Evolutionary conservation across 2,797 vertebrate species (phyloP).

Genomic region (Microctenopoma steveboyesi): DNA sequence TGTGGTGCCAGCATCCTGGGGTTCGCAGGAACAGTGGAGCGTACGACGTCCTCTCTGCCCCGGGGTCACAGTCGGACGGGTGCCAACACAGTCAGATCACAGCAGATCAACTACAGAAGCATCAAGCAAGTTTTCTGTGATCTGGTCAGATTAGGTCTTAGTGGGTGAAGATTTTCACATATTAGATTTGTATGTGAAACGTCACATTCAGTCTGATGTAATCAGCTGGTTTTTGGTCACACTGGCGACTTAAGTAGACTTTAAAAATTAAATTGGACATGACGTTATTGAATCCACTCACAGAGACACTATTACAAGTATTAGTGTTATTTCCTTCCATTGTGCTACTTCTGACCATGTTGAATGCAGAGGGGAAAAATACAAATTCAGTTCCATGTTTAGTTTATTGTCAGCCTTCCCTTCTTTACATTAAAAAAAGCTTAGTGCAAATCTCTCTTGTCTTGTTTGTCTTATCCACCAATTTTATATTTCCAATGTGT

Average conservation of each 20-base stretch:
- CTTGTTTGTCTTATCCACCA: not conserved
- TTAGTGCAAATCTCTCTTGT: conserved; percentile 20
- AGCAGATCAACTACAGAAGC: conserved; percentile 47
- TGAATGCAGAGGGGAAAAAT: no score
- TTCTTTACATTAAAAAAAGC: conserved; percentile 35
- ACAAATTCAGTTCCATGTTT: conserved; percentile 84
- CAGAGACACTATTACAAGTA: no score
- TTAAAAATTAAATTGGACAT: not conserved
- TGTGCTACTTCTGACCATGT: conserved; percentile 8
- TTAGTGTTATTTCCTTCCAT: no score
- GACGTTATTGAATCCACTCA: no score
- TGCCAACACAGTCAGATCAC: conserved; percentile 48
- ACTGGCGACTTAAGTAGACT: not conserved
- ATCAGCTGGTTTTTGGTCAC: not conserved
- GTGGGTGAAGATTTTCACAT: not conserved
- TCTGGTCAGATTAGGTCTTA: conserved; percentile 42
- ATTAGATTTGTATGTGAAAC: not conserved
- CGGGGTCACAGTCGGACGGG: conserved; percentile 48
- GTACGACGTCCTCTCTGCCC: conserved; percentile 18
- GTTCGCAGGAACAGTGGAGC: conserved; percentile 32
- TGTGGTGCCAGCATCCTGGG: conserved; percentile 59
- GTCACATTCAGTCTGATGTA: not conserved
- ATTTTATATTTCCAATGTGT: conserved; percentile 24
- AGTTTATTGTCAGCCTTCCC: conserved; percentile 76
- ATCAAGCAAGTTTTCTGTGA: conserved; percentile 37